Evolutionary conservation across 2,113 vertebrate genomes (phyloP).

Genomic region (Eptatretus burgeri): DNA sequence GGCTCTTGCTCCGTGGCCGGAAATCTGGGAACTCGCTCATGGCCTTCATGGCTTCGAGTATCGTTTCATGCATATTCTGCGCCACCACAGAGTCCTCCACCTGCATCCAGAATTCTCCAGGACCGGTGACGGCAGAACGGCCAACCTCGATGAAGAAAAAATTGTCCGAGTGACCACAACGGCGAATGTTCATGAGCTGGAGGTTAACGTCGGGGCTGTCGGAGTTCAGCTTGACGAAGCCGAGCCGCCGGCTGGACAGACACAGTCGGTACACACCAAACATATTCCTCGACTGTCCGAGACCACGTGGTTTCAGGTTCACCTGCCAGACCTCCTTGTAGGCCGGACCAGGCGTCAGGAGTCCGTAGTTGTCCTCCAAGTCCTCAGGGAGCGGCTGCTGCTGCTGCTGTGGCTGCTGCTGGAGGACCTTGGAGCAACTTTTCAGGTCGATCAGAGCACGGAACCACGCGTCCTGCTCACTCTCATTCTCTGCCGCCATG

Average conservation of each 20-base stretch:
- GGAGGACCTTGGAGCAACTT: conserved; percentile 30
- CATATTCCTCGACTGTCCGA: conserved; percentile 57
- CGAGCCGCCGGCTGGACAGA: conserved; percentile 55
- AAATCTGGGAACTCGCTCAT: conserved; percentile 85
- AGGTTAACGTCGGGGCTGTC: conserved; percentile 52
- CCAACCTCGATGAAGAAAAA: conserved; percentile 96
- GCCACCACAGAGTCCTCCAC: conserved; percentile 84
- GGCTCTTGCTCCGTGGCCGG: conserved; percentile 82
- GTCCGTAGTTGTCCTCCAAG: conserved; percentile 45
- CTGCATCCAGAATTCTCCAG: conserved; percentile 95
- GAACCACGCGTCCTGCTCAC: conserved; percentile 76
- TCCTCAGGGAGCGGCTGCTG: conserved; percentile 8
- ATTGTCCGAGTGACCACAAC: conserved; percentile 89
- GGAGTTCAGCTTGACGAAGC: conserved; percentile 64
- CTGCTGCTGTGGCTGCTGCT: conserved; percentile 11
- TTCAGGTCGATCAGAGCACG: conserved; percentile 42
- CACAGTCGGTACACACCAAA: conserved; percentile 72
- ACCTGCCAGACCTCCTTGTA: conserved; percentile 95
- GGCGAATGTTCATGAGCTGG: conserved; percentile 85
- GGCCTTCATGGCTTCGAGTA: conserved; percentile 81
- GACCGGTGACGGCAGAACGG: conserved; percentile 64
- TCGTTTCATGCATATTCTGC: conserved; percentile 93
- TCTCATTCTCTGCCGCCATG: conserved; percentile 67
- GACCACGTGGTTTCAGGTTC: conserved; percentile 55
- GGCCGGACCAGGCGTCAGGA: conserved; percentile 32